Base-by-base conservation (phyloP, 2,797 vertebrate genomes). In the Mormyrops boulengeri region DNA sequence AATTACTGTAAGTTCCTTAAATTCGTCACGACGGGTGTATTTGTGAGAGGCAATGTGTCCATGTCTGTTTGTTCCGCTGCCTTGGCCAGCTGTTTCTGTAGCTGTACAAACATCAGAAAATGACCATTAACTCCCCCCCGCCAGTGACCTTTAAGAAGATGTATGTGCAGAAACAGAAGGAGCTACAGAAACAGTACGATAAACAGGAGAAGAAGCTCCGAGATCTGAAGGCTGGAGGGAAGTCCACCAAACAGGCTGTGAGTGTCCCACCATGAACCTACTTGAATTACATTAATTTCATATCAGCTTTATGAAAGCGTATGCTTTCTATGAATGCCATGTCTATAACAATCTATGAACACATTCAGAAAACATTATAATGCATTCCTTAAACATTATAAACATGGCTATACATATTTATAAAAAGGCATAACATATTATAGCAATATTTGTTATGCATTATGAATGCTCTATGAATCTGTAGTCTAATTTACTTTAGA, bases 131-230 rank as follows among this genome's bases (percentile, higher is more conserved):
- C 34, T 7, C 7, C 14, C 7, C 30, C 69, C 69, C 9, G 3
- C 88, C 88, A 98, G 97, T 98, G 95, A 96, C 97, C 0, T 99
- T 99, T 91, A 99, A 99, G 95, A 99, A 99, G 95, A 99, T 99
- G 98, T 98, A 98, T 38, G 95, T 97, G 88, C 98, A 99, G 91
- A 99, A 99, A 92, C 98, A 99, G 94, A 98, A 98, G 49, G 98
- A 98, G 82, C 93, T 98, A 60, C 96, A 97, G 90, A 99, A 98
- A 88, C 97, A 98, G 91, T 99, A 98, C 0, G 98, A 99, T 90
- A 99, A 99, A 89, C 98, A 98, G 92, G 98, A 99, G 93, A 98
- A 98, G 92, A 98, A 97, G 89, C 96, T 98, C 1, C 97, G 97
- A 82, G 97, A 98, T 2, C 95, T 99, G 34, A 99, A 99, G 91